Evolutionary conservation across 2,113 vertebrate genomes (phyloP).

Genomic region (Australoheros scitulus): DNA sequence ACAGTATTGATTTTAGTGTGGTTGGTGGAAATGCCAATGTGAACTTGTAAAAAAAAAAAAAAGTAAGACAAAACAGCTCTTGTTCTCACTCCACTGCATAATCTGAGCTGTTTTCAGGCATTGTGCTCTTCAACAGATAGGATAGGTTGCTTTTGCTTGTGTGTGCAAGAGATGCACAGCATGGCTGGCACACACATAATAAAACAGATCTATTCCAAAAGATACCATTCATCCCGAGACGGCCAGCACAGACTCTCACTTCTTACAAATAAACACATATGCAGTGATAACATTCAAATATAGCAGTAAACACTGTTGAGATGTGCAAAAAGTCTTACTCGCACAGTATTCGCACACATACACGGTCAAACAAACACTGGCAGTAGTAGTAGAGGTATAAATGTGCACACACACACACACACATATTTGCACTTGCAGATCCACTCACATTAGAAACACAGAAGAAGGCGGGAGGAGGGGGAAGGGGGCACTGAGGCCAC

Average conservation of each 20-base stretch:
- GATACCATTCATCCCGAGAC: constrained; percentile 56
- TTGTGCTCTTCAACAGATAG: constrained; percentile 55
- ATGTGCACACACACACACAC: constrained; percentile 24
- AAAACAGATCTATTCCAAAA: constrained; percentile 62
- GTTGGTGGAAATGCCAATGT: constrained; percentile 43
- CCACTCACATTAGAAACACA: constrained; percentile 56
- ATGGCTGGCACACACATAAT: constrained; percentile 64
- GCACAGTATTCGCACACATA: background rate
- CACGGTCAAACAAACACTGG: background rate
- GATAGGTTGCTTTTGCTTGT: constrained; percentile 49
- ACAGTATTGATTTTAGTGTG: constrained; percentile 62
- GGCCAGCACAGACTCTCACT: constrained; percentile 51
- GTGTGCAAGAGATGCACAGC: constrained; percentile 52
- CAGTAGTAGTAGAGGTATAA: constrained; percentile 35
- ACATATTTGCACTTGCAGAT: constrained; percentile 55
- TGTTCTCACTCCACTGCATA: constrained; percentile 47
- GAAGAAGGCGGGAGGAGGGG: constrained; percentile 31
- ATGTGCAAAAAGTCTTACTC: constrained; percentile 36
- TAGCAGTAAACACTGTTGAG: background rate
- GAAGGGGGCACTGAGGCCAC: constrained; percentile 61
- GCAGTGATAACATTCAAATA: constrained; percentile 5
- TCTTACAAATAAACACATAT: constrained; percentile 45
- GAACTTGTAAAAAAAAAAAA: constrained; percentile 22
- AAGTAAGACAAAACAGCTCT: constrained; percentile 49
- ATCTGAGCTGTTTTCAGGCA: constrained; percentile 55